phyloP scores from a whole-genome alignment of 2,113 vertebrate genomes.

The Daubentonia madagascariensis region DNA sequence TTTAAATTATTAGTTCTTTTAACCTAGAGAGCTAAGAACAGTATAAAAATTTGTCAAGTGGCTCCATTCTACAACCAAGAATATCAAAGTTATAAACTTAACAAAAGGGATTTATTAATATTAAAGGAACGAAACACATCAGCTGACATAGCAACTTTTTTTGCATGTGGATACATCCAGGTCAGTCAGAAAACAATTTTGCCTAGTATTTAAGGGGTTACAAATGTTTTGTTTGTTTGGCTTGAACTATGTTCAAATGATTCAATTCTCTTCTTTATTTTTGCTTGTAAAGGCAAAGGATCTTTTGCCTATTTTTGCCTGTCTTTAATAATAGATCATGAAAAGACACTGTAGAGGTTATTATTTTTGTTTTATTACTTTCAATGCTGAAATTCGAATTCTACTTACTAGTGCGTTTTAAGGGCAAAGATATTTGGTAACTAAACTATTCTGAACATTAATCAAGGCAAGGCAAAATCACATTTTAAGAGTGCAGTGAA shows the following conservation, averaged over 20 bases:
- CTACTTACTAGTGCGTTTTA: constrained; percentile 7
- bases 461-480: neutral
- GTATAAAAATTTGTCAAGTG: constrained; percentile 64
- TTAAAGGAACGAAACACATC: neutral
- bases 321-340: neutral
- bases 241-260: neutral
- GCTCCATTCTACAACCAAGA: constrained; percentile 65
- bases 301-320: neutral
- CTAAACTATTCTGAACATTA: neutral
- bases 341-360: neutral
- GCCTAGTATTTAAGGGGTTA: neutral
- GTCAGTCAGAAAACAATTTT: neutral
- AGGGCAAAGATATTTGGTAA: constrained; percentile 12
- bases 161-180: neutral
- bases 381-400: neutral
- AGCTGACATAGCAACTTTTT: neutral
- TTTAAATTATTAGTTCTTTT: constrained; percentile 25
- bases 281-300: neutral
- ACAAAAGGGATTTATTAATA: neutral
- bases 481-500: neutral
- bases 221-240: constrained; percentile 11
- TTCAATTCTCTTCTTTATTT: neutral
- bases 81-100: constrained; percentile 27
- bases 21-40: constrained; percentile 54
- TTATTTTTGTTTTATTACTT: constrained; percentile 14